Conservation (phyloP, 2,113 vertebrate species). For the Piaya cayana region DNA sequence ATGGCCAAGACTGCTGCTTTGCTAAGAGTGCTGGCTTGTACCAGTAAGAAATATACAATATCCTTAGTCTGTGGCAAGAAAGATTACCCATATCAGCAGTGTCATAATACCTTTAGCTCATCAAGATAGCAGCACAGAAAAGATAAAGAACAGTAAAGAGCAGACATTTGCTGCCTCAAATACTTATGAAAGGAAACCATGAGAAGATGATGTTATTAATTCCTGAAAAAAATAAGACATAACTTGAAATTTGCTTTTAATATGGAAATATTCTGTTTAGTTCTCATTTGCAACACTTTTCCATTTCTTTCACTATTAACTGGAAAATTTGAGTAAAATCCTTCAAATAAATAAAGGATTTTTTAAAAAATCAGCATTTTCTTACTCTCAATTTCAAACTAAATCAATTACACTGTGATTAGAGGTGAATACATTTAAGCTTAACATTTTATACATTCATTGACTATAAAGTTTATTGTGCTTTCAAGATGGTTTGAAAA, state of each 20-base stretch:
- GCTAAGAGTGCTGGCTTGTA: background rate
- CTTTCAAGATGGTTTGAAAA: constrained; percentile 4
- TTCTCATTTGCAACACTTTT: background rate
- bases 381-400: background rate
- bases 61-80: background rate
- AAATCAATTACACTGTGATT: background rate
- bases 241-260: background rate
- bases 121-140: background rate
- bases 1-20: background rate
- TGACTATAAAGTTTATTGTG: background rate
- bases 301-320: background rate
- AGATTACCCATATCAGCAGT: background rate
- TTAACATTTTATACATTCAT: background rate
- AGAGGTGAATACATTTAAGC: background rate
- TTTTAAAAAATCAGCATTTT: background rate
- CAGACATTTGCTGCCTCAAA: background rate
- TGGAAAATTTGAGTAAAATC: background rate
- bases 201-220: background rate
- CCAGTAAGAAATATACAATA: background rate
- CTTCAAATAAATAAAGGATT: background rate
- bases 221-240: background rate
- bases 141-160: background rate
- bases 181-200: background rate
- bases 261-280: background rate
- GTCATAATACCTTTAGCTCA: background rate